Conservation (phyloP, 2,888 invertebrate genomes). For the Leucania comma region DNA sequence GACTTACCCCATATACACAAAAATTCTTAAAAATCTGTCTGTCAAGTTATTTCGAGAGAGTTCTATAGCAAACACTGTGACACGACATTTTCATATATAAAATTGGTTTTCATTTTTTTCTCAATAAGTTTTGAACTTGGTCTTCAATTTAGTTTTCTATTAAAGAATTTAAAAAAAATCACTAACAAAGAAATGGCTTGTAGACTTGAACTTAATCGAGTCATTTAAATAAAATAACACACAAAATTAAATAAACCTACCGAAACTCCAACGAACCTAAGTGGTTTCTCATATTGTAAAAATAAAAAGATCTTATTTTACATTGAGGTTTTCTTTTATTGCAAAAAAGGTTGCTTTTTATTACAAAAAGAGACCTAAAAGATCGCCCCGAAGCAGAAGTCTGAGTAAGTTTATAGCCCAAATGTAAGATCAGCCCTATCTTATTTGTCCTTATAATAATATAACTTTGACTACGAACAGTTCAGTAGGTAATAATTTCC, state of each 20-base stretch:
- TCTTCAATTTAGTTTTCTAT: not conserved
- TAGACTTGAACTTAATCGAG: not conserved
- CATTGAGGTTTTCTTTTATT: constrained; percentile 33
- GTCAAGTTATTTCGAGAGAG: no score
- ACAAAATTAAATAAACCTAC: constrained; percentile 29
- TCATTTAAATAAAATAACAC: constrained; percentile 31
- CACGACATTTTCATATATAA: not conserved
- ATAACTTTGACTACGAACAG: constrained; percentile 49
- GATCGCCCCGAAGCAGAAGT: constrained; percentile 46
- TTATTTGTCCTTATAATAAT: constrained; percentile 47
- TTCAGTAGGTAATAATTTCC: constrained; percentile 53
- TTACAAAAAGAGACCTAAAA: constrained; percentile 49
- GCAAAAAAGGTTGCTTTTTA: constrained; percentile 48
- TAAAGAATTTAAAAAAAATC: not conserved
- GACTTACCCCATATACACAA: no score
- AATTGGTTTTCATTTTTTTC: not conserved
- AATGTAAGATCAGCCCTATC: constrained; percentile 38
- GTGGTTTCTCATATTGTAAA: constrained; percentile 38
- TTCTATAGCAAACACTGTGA: no score
- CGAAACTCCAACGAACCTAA: constrained; percentile 30
- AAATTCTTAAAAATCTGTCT: no score
- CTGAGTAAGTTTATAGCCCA: constrained; percentile 36
- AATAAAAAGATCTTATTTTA: constrained; percentile 32
- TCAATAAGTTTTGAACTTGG: not conserved
- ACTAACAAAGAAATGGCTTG: not conserved